A percentile compares a stretch with the other conserved stretches of the same genome.
These are phyloP conservation scores for Chelonia mydas DNA, from an alignment of 2,797 vertebrate genomes.

Conservation along the genomic window DNA sequence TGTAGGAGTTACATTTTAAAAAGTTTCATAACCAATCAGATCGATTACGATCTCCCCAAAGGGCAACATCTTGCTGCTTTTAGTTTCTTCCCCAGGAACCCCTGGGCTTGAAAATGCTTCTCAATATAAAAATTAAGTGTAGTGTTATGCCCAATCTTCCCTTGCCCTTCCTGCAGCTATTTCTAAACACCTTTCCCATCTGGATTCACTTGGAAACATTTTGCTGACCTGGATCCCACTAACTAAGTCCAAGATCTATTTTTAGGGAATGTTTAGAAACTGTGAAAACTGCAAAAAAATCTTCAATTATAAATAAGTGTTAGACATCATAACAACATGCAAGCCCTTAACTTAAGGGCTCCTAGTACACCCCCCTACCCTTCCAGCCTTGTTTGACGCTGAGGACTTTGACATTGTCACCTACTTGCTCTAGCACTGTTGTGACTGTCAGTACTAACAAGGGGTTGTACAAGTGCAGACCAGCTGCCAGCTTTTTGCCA, in stretches of 20 bases:
- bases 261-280: neutral
- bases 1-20: neutral
- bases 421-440: fast-evolving
- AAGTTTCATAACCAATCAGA: slow-evolving; percentile 18
- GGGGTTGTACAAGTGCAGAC: neutral
- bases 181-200: neutral
- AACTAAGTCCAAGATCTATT: neutral
- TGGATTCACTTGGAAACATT: neutral
- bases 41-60: slow-evolving; percentile 21
- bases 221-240: neutral
- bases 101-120: neutral
- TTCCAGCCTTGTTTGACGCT: neutral
- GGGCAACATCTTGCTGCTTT: neutral
- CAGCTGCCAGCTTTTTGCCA: neutral
- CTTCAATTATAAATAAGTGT: neutral
- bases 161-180: neutral
- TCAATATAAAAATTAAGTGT: neutral
- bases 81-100: slow-evolving; percentile 22
- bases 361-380: neutral
- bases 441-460: fast-evolving
- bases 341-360: neutral
- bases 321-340: neutral
- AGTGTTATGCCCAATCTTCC: neutral
- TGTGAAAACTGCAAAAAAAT: neutral
- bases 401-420: neutral